These are phyloP conservation scores for Thysanoteuthis rhombus DNA, from an alignment of 2,888 invertebrate genomes.

Conservation along the genomic window DNA sequence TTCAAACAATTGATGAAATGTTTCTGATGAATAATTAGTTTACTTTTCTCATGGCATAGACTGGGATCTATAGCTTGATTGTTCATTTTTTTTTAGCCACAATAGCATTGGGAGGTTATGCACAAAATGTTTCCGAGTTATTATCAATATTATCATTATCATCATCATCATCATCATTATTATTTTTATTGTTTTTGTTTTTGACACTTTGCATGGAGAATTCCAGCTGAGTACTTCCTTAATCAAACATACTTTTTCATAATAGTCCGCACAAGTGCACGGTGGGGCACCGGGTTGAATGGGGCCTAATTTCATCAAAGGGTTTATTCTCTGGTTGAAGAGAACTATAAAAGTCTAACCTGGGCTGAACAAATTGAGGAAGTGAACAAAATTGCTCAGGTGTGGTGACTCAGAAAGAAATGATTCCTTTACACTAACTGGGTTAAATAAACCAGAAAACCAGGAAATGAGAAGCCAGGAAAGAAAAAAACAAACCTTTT, in stretches of 20 bases:
- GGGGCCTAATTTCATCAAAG: neutral
- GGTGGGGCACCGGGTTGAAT: neutral
- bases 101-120: no score
- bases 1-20: no score
- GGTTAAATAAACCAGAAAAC: neutral
- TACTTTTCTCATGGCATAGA: no score
- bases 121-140: no score
- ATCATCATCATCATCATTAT: no score
- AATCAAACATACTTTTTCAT: neutral
- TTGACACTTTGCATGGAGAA: neutral
- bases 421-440: neutral
- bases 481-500: no score
- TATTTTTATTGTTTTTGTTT: neutral
- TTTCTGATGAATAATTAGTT: no score
- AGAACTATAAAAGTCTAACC: neutral
- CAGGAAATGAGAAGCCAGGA: neutral
- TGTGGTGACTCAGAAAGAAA: neutral
- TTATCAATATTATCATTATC: no score
- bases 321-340: neutral
- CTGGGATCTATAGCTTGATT: no score
- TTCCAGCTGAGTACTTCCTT: neutral
- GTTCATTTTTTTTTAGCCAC: no score
- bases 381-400: neutral
- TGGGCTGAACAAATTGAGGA: neutral
- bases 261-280: neutral